phyloP scores from a whole-genome alignment of 2,797 vertebrate species.

The Rhinichthys osculus region DNA sequence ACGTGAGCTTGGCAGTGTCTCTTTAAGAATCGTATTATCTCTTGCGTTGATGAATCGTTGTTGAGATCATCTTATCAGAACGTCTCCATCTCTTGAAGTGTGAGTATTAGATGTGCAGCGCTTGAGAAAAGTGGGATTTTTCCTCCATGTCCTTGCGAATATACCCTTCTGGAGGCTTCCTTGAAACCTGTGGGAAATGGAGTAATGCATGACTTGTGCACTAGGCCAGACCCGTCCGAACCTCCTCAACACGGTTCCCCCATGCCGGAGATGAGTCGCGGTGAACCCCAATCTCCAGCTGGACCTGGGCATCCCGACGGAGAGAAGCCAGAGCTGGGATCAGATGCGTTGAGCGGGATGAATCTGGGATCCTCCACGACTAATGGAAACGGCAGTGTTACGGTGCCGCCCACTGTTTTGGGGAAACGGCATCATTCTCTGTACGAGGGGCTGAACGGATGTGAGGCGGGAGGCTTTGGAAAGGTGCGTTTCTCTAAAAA shows the following conservation, averaged over 20 bases:
- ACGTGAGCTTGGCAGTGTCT: not conserved
- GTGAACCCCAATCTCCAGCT: constrained; percentile 59
- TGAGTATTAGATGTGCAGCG: no score
- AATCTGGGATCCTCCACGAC: constrained; percentile 51
- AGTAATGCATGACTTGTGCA: constrained; percentile 81
- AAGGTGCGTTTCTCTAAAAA: constrained; percentile 71
- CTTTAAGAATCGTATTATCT: constrained; percentile 24
- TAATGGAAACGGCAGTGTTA: constrained; percentile 52
- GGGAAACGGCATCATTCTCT: constrained; percentile 81
- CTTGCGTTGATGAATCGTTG: not conserved
- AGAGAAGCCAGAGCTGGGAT: constrained; percentile 54
- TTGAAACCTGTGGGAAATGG: constrained; percentile 40
- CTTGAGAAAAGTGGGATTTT: not conserved
- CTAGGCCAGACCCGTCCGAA: constrained; percentile 70
- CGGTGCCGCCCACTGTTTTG: constrained; percentile 65
- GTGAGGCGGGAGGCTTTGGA: constrained; percentile 71
- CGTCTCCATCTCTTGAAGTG: no score
- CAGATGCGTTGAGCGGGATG: constrained; percentile 46
- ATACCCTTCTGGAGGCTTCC: constrained; percentile 56
- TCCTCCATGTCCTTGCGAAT: constrained; percentile 43
- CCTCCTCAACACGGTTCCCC: constrained; percentile 61
- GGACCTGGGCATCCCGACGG: constrained; percentile 63
- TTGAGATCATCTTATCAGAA: not conserved
- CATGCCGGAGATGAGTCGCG: constrained; percentile 63
- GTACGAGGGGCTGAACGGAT: constrained; percentile 77